Evolutionary conservation across 1,140 invertebrate genomes (phyloP), one percentile per base, ranked within the genome.

Genomic region (Gerris buenoi): DNA sequence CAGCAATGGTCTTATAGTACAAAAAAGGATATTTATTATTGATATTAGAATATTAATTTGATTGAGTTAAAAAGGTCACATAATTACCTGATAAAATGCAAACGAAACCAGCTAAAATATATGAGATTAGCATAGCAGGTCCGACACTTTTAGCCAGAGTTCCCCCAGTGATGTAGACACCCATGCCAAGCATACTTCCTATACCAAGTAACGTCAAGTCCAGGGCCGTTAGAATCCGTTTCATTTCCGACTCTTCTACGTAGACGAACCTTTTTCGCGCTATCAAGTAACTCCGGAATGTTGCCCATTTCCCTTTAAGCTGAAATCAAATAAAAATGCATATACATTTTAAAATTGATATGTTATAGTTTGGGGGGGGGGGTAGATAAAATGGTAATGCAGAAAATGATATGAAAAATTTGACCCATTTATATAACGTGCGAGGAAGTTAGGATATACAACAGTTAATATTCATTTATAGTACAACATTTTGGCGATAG

Each of bases 91-190:
- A 67, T 0, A 69, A 58, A 68, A 91, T 84, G 25, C 90, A 92
- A 27, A 89, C 90, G 60, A 94, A 75, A 0, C 90, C 91, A 0
- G 91, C 91, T 27, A 94, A 83, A 2, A 92, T 77, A 74, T 93
- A 93, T 3, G 90, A 92, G 29, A 94, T 71, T 56, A 89, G 80
- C 14, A 93, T 90, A 33, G 90, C 85, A 0, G 91, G 91, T 0
- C 91, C 91, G 0, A 91, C 87, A 60, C 22, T 68, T 64, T 84
- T 80, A 25, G 90, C 87, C n/a, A 93, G 89, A 69, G 89, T 84
- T 14, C 91, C 91, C 22, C 89, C 89, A 25, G 94, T 76, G 5
- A 95, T 90, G 79, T 95, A 95, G 15, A 94, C 87, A 18, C 92
- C 91, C 26, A 93, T 87, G 2, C 92, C 92, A 13, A 95, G 76